Conservation (phyloP, 2,888 invertebrate species). For the Drosophila picticornis region DNA sequence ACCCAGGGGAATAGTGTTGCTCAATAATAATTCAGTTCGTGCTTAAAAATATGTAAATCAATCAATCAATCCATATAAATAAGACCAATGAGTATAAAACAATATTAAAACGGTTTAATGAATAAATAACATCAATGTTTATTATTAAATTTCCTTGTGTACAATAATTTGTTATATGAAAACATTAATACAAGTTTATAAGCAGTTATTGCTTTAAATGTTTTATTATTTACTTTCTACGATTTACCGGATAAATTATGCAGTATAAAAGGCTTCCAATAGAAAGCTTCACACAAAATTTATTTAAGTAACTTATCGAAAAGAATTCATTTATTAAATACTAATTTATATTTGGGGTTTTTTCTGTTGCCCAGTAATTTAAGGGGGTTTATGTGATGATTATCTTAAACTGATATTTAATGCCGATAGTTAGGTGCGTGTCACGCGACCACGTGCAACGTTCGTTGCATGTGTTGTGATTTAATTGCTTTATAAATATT, state of each 20-base stretch:
- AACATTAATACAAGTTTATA: not conserved
- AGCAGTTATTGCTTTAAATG: not conserved
- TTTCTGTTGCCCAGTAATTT: not conserved
- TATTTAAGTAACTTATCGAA: not conserved
- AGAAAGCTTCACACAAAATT: no score
- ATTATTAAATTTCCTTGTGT: not conserved
- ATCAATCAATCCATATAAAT: not conserved
- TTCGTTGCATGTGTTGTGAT: slow-evolving; percentile 16
- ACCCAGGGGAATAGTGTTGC: not conserved
- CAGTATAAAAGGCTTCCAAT: no score
- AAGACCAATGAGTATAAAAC: not conserved
- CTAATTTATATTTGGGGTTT: not conserved
- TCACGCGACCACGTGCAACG: slow-evolving; percentile 21
- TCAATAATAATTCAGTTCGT: not conserved
- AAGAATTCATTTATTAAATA: not conserved
- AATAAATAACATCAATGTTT: not conserved
- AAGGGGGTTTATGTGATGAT: not conserved
- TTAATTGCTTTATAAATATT: slow-evolving; percentile 68
- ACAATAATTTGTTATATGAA: not conserved
- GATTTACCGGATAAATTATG: no score
- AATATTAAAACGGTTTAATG: not conserved
- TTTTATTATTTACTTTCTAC: no score
- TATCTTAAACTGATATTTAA: not conserved
- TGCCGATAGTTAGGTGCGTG: not conserved
- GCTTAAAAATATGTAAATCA: not conserved